phyloP scores from a whole-genome alignment of 1,140 invertebrate species.

The Drosophila ambigua region DNA sequence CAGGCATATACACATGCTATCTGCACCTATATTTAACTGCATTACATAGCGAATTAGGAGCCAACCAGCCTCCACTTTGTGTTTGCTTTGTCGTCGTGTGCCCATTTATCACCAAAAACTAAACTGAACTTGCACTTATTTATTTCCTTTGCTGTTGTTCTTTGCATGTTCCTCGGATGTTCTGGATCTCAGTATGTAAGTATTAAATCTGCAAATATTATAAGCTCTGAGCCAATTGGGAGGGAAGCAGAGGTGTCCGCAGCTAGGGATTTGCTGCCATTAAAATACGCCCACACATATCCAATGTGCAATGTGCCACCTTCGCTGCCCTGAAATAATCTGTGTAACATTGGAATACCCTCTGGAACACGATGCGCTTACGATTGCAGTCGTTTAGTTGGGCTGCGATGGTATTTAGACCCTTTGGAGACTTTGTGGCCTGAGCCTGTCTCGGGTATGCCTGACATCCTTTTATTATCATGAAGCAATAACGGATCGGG shows the following conservation, averaged over 20 bases:
- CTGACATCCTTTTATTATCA: constrained; percentile 73
- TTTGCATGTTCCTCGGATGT: constrained; percentile 19
- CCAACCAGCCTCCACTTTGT: constrained; percentile 29
- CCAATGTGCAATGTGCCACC: too few relatives aligned
- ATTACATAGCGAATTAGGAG: constrained; percentile 26
- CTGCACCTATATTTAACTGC: constrained; percentile 10
- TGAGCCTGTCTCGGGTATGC: constrained; percentile 55
- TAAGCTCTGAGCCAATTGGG: not conserved
- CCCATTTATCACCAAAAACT: constrained; percentile 6
- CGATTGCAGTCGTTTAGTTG: too few relatives aligned
- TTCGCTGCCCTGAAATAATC: too few relatives aligned
- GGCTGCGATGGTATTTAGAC: not conserved
- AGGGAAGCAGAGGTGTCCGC: too few relatives aligned
- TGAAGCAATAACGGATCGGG: constrained; percentile 59
- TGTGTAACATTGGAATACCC: too few relatives aligned
- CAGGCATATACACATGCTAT: constrained; percentile 41
- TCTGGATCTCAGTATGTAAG: constrained; percentile 50
- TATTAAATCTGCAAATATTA: constrained; percentile 5
- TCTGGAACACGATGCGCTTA: too few relatives aligned
- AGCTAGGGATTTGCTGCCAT: too few relatives aligned
- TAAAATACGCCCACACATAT: too few relatives aligned
- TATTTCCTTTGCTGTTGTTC: constrained; percentile 14
- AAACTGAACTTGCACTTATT: constrained; percentile 16
- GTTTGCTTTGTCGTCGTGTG: constrained; percentile 22
- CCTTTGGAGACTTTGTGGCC: constrained; percentile 11